Percentiles rank a stretch among this genome's conserved stretches.
These are phyloP conservation scores for Anseranas semipalmata DNA, from an alignment of 2,113 vertebrate species.

Conservation along the genomic window DNA sequence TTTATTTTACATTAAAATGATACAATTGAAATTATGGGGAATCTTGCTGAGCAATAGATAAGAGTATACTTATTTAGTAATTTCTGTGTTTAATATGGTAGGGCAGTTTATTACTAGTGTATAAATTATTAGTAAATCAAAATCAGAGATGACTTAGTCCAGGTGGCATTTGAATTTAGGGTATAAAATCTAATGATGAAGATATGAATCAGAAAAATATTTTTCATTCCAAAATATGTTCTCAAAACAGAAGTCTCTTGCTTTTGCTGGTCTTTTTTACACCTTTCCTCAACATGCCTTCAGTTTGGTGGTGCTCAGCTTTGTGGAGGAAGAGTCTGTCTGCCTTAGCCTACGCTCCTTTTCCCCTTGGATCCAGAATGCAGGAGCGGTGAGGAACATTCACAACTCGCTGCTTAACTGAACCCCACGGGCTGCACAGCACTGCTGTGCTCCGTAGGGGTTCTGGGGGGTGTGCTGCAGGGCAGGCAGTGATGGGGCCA, in stretches of 20 bases:
- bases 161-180: conserved; percentile 14
- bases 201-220: conserved; percentile 11
- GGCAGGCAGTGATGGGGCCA: background rate
- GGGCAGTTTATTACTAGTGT: background rate
- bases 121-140: conserved; percentile 27
- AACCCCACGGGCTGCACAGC: too few species aligned
- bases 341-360: background rate
- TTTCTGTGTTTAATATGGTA: background rate
- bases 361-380: background rate
- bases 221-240: background rate
- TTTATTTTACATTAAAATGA: background rate
- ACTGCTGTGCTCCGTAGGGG: background rate
- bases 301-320: background rate
- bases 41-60: background rate
- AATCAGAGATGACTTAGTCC: conserved; percentile 1
- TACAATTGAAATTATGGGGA: background rate
- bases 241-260: background rate
- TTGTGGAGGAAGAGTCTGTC: background rate
- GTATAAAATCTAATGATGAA: conserved; percentile 51
- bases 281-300: background rate
- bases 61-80: too few species aligned
- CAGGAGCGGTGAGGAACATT: background rate
- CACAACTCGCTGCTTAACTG: background rate
- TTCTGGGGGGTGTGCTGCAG: background rate
- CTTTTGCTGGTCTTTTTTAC: background rate